Conservation (phyloP, 2,113 vertebrate species). For the Mungos mungo region DNA sequence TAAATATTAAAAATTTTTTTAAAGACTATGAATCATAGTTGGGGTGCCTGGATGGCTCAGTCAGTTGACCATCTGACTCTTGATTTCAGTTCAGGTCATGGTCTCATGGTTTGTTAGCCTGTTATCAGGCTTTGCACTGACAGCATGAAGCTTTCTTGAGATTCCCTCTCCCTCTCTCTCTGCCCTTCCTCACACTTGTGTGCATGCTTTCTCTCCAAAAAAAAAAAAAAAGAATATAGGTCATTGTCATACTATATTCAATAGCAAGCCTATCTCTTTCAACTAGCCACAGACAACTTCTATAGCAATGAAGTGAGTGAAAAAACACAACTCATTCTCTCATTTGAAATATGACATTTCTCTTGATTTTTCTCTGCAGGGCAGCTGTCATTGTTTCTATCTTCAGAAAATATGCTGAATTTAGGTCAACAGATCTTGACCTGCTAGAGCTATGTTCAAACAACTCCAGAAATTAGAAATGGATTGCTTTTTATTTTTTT, state of each 20-base stretch:
- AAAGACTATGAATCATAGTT: no score
- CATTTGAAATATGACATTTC: slow-evolving; percentile 64
- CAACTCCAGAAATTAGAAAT: slow-evolving; percentile 42
- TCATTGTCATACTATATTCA: not conserved
- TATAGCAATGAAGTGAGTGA: slow-evolving; percentile 31
- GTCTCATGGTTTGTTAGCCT: no score
- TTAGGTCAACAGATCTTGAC: slow-evolving; percentile 63
- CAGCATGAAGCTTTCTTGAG: no score
- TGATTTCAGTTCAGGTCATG: no score
- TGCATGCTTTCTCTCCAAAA: no score
- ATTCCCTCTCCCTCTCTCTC: no score
- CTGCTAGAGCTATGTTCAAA: slow-evolving; percentile 42
- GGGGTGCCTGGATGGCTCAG: no score
- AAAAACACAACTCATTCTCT: slow-evolving; percentile 43
- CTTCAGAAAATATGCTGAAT: slow-evolving; percentile 58
- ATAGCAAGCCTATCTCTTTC: not conserved
- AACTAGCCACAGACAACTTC: slow-evolving; percentile 31
- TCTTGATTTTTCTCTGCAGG: slow-evolving; percentile 43
- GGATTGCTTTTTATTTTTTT: slow-evolving; percentile 24
- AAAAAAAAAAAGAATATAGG: not conserved
- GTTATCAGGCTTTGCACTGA: no score
- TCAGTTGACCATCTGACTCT: no score
- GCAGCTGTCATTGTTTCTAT: slow-evolving; percentile 35
- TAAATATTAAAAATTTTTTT: no score
- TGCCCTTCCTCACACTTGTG: no score